Evolutionary conservation across 1,140 invertebrate species (phyloP).

Genomic region (Caenorhabditis remanei): DNA sequence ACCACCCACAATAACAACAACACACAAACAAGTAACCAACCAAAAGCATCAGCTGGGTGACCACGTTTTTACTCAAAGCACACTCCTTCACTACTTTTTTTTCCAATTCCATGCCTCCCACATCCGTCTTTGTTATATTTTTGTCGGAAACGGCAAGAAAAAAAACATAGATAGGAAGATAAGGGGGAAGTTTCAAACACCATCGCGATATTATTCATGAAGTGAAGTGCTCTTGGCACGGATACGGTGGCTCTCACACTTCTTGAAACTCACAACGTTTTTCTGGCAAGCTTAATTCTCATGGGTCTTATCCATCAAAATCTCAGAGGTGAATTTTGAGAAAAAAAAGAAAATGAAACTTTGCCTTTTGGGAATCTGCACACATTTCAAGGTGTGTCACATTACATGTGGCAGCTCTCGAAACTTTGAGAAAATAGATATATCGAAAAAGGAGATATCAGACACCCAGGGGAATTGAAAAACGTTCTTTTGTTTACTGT

Average conservation of each 20-base stretch:
- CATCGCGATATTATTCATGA: conserved; percentile 47
- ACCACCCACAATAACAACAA: conserved; percentile 34
- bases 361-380: conserved; percentile 33
- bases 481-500: conserved; percentile 3
- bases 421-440: neutral
- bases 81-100: neutral
- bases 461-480: neutral
- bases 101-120: neutral
- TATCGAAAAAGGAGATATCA: neutral
- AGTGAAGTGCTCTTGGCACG: conserved; percentile 50
- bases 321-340: conserved; percentile 14
- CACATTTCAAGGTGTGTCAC: conserved; percentile 43
- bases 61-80: conserved; percentile 30
- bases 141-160: neutral
- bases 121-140: conserved; percentile 45
- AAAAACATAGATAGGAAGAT: conserved; percentile 51
- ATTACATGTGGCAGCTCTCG: neutral
- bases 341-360: neutral
- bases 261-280: neutral
- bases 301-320: conserved; percentile 30
- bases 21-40: neutral
- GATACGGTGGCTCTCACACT: conserved; percentile 25
- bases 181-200: conserved; percentile 38
- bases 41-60: conserved; percentile 34
- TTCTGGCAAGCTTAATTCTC: neutral